These are phyloP conservation scores for Dinoponera quadriceps DNA, from an alignment of 1,140 invertebrate species.

Conservation along the genomic window DNA sequence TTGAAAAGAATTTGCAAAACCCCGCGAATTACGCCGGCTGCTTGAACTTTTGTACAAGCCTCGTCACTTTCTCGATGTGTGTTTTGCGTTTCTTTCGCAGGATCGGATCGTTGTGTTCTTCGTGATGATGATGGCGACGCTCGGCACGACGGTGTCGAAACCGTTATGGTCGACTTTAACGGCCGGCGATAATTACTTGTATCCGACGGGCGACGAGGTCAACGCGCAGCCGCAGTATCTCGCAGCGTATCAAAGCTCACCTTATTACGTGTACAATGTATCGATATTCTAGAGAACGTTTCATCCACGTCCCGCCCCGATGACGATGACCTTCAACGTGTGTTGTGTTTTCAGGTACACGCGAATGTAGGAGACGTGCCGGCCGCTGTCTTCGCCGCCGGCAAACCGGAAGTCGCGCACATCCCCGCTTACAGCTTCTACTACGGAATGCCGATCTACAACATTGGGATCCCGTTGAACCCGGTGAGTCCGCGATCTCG, in stretches of 20 bases:
- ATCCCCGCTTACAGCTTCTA: slow-evolving; percentile 68
- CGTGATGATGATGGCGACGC: slow-evolving; percentile 16
- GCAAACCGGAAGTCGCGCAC: slow-evolving; percentile 58
- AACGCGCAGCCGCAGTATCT: slow-evolving; percentile 57
- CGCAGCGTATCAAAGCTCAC: slow-evolving; percentile 60
- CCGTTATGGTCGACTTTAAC: slow-evolving; percentile 39
- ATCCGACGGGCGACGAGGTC: neutral
- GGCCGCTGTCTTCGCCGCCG: slow-evolving; percentile 38
- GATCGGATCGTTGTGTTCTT: slow-evolving; percentile 23
- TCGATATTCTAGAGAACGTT: slow-evolving; percentile 14
- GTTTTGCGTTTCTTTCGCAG: slow-evolving; percentile 30
- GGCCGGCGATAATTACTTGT: slow-evolving; percentile 1
- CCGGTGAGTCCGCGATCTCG: slow-evolving; percentile 66
- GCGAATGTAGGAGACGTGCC: slow-evolving; percentile 40
- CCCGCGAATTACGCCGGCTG: neutral
- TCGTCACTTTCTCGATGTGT: neutral
- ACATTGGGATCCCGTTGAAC: slow-evolving; percentile 67
- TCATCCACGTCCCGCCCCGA: neutral
- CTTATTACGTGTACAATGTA: slow-evolving; percentile 72
- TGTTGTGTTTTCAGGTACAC: slow-evolving; percentile 33
- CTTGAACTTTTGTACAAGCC: neutral
- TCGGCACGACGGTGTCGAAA: slow-evolving; percentile 45
- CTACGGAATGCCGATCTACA: slow-evolving; percentile 69
- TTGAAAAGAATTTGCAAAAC: neutral
- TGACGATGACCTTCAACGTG: neutral